Evolutionary conservation across 2,888 invertebrate species (phyloP).

Genomic region (Gastracanthus pulcherrimus): DNA sequence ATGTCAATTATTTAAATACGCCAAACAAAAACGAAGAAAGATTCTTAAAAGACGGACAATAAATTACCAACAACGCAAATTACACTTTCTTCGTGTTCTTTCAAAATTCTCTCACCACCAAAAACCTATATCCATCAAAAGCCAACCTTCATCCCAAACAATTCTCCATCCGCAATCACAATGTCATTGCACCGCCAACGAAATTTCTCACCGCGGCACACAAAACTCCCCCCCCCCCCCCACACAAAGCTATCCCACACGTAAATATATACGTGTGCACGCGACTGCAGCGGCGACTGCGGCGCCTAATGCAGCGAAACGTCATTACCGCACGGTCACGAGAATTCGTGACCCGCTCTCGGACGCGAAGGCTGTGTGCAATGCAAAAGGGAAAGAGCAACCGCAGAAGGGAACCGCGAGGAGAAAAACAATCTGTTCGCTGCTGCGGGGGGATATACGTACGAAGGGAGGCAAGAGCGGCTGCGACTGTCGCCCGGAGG

Average conservation of each 20-base stretch:
- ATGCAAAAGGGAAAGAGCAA: background rate
- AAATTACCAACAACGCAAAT: too few species aligned
- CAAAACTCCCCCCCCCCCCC: too few species aligned
- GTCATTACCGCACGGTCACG: slow-evolving; percentile 40
- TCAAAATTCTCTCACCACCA: too few species aligned
- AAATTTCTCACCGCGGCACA: background rate
- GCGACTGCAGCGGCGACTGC: background rate
- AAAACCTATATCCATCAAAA: too few species aligned
- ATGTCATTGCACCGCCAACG: too few species aligned
- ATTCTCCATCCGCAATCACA: too few species aligned
- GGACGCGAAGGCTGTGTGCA: background rate
- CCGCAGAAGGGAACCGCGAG: background rate
- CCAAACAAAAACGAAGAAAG: too few species aligned
- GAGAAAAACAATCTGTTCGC: slow-evolving; percentile 5
- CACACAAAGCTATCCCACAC: background rate
- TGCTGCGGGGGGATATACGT: background rate
- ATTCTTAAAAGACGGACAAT: too few species aligned
- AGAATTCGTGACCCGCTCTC: slow-evolving; percentile 34
- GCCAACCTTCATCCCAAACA: too few species aligned
- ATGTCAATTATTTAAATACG: too few species aligned
- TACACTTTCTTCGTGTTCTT: too few species aligned
- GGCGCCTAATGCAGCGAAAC: slow-evolving; percentile 17
- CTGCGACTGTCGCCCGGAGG: slow-evolving; percentile 6
- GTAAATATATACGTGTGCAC: background rate
- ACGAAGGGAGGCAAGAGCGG: background rate